Base-by-base conservation (phyloP, 2,888 invertebrate species). In the Coelinius sp. region DNA sequence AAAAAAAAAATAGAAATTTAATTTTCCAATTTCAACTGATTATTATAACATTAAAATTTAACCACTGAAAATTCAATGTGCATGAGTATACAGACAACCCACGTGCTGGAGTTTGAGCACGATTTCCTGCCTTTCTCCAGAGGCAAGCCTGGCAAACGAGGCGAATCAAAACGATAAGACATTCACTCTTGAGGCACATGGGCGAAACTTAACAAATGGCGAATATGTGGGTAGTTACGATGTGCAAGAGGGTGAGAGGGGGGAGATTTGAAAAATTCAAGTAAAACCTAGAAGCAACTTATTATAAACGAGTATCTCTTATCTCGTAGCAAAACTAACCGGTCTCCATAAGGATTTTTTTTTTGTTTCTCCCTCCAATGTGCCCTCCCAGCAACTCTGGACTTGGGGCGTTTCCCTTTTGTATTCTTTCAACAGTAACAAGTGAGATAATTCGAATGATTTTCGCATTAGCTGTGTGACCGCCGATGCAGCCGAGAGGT, bases 101-200 rank as follows among this genome's bases (percentile, higher is more conserved):
- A 72, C 74, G 70, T 73, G 62, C 22, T 74, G 22, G n/a, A 14
- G 68, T 65, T 59, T 62, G 46, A 52, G 75, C 79, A 79, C 81
- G 78, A 82, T 84, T 84, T 84, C 81, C 82, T 84, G 81, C 81
- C 83, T 84, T 84, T 84, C 84, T 84, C 83, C 76, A 64, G 75
- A 80, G 77, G 75, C 79, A 78, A 49, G 76, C 77, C 76, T 71
- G 75, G 77, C 78, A 81, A 83, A 81, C 81, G 80, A 81, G 81
- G 79, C 80, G 80, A 83, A 83, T 84, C 81, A 78, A 49, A 80
- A 82, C 80, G 84, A 84, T 83, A 83, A 83, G 81, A 76, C 80
- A 81, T 80, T 83, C 79, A 78, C 81, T 82, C 73, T 73, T 17
- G 77, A 78, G 68, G 73, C 77, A 71, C 70, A 75, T 75, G 69